Evolutionary conservation across 2,797 vertebrate species (phyloP).

Genomic region (Sebastes cheni): DNA sequence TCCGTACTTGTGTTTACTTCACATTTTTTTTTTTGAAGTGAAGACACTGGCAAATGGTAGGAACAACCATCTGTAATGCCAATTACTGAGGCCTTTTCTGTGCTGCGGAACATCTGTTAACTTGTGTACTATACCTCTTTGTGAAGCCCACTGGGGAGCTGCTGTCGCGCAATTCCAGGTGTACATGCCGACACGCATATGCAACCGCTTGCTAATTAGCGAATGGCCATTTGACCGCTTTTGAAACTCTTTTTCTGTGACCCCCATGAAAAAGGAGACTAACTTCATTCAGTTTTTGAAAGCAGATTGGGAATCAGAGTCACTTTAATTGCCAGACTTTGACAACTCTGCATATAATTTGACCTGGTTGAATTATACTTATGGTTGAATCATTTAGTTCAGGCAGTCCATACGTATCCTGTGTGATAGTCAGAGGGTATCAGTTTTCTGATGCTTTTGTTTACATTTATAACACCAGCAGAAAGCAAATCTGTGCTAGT

Average conservation of each 20-base stretch:
- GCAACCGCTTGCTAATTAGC: conserved; percentile 62
- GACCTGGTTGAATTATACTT: neutral
- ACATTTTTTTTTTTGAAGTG: conserved; percentile 17
- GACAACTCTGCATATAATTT: neutral
- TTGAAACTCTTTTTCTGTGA: conserved; percentile 31
- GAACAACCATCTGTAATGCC: conserved; percentile 62
- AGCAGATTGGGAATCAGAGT: neutral
- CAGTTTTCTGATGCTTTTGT: neutral
- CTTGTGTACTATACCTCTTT: conserved; percentile 67
- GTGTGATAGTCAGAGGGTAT: neutral
- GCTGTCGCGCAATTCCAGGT: conserved; percentile 64
- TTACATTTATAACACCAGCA: neutral
- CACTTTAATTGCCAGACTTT: neutral
- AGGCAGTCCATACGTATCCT: neutral
- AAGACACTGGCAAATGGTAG: conserved; percentile 33
- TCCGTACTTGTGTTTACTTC: conserved; percentile 3
- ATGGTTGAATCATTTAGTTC: neutral
- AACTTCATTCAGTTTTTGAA: conserved; percentile 4
- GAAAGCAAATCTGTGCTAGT: neutral
- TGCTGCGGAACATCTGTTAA: conserved; percentile 67
- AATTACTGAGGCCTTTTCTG: conserved; percentile 57
- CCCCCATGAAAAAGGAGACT: neutral
- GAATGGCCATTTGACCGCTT: conserved; percentile 41
- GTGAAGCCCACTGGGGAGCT: conserved; percentile 61
- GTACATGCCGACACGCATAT: conserved; percentile 53